Percentiles rank a stretch among this genome's conserved stretches.
These are phyloP conservation scores for Antennarius maculatus DNA, from an alignment of 2,797 vertebrate genomes.

Conservation along the genomic window DNA sequence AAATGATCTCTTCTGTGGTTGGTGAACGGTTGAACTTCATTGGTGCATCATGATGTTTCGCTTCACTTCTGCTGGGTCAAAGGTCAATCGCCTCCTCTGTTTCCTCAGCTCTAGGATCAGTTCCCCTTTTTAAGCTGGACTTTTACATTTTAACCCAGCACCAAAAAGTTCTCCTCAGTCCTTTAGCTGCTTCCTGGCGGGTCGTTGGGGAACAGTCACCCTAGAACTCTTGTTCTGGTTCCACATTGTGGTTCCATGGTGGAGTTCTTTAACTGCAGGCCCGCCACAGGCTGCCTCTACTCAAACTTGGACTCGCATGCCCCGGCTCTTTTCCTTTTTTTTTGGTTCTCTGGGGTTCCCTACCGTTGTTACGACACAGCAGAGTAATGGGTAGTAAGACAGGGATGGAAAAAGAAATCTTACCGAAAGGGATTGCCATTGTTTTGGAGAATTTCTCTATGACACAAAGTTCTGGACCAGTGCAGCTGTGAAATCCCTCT, in stretches of 20 bases:
- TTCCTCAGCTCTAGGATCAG: too few relatives aligned
- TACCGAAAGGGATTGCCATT: conserved; percentile 75
- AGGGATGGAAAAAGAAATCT: conserved; percentile 54
- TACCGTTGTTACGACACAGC: conserved; percentile 61
- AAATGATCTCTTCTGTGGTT: too few relatives aligned
- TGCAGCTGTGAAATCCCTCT: conserved; percentile 89
- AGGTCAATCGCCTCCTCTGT: too few relatives aligned
- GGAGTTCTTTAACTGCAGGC: conserved; percentile 17
- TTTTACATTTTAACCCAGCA: too few relatives aligned
- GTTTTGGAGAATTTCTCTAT: conserved; percentile 90
- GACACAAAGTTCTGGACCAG: conserved; percentile 90
- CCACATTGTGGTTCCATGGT: not conserved
- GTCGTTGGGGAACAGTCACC: too few relatives aligned
- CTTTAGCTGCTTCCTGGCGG: too few relatives aligned
- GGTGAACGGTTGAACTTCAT: too few relatives aligned
- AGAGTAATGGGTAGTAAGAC: conserved; percentile 58
- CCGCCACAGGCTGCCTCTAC: conserved; percentile 31
- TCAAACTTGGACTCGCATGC: conserved; percentile 13
- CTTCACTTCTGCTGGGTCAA: too few relatives aligned
- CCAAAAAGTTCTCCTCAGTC: too few relatives aligned
- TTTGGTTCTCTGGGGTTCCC: conserved; percentile 62
- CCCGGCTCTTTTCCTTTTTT: conserved; percentile 7
- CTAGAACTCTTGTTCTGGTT: too few relatives aligned
- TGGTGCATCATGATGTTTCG: too few relatives aligned
- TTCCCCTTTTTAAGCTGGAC: too few relatives aligned